Evolutionary conservation across 2,113 vertebrate genomes (phyloP), one percentile per base, ranked within the genome.

Genomic region (Tetrao urogallus): DNA sequence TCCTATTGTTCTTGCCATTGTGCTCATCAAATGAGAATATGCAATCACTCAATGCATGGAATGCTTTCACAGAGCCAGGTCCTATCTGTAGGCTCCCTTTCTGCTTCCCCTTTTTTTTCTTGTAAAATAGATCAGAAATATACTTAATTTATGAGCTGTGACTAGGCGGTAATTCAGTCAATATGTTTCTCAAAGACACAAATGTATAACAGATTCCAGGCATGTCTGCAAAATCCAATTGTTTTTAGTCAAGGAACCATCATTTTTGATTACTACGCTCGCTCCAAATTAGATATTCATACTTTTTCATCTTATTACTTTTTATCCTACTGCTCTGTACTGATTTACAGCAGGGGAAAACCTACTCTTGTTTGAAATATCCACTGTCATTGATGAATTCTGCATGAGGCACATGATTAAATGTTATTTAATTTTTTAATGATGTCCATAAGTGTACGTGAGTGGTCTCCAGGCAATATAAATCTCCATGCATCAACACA

Each of bases 361-460:
- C 50, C 25, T 67, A 21, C 34, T 67, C 42, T 25, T 50, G 22
- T 38, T 54, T 42, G 87, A 80, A 95, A 89, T 80, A 80, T n/a
- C 60, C 42, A 73, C 54, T 6, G 1, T 63, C 56, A 67, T 42
- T 83, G 57, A 91, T 86, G 71, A 83, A 94, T 95, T 94, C 64
- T 91, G 34, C 75, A 90, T 83, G 82, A 80, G 75, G 79, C 36
- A 82, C 36, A 70, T 90, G 60, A 93, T 86, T 94, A 92, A 94
- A 70, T 60, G 50, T 80, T 82, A 74, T 80, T 96, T 86, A 92
- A 81, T 89, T 85, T 94, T 95, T 89, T 86, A 80, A 89, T 82
- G 36, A 57, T 71, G 71, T 72, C 76, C 80, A 3, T 90, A 93
- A 94, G 32, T 72, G 79, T 82, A 69, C 72, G 50, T 78, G 80